phyloP scores from a whole-genome alignment of 2,113 vertebrate genomes.

The Sturnus vulgaris region DNA sequence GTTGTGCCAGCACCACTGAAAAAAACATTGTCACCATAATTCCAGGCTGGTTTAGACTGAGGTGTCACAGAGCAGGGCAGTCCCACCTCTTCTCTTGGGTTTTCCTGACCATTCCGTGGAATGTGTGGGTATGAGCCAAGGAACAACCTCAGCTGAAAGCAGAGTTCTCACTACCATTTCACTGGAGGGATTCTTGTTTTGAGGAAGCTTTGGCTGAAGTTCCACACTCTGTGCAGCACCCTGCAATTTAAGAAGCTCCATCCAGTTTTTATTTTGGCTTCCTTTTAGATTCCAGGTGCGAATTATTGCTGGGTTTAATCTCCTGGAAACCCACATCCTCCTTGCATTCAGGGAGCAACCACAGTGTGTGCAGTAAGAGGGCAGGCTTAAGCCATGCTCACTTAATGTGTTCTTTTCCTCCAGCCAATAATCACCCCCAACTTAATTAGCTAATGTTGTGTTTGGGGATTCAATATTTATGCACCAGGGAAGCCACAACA shows the following conservation, averaged over 20 bases:
- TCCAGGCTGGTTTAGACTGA: not conserved
- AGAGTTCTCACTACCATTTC: not conserved
- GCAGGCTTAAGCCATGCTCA: not conserved
- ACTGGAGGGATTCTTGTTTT: not conserved
- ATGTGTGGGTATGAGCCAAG: not conserved
- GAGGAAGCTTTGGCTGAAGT: not conserved
- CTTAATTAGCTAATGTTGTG: constrained; percentile 21
- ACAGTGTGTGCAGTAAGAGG: not conserved
- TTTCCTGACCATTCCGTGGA: not conserved
- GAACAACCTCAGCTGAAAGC: not conserved
- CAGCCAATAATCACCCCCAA: not conserved
- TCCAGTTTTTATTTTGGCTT: not conserved
- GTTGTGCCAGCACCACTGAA: not conserved
- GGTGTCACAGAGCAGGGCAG: not conserved
- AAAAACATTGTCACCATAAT: not conserved
- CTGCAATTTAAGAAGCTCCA: not conserved
- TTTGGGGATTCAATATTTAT: constrained; percentile 19
- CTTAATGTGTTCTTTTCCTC: not conserved
- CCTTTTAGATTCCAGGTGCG: not conserved
- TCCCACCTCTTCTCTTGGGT: not conserved
- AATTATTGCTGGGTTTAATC: not conserved
- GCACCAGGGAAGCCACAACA: not conserved
- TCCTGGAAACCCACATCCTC: constrained; percentile 26
- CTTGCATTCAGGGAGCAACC: not conserved
- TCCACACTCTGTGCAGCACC: not conserved